Evolutionary conservation across 64 coral and sea anemone genomes (phyloP).

Genomic region (Pachyseris speciosa): DNA sequence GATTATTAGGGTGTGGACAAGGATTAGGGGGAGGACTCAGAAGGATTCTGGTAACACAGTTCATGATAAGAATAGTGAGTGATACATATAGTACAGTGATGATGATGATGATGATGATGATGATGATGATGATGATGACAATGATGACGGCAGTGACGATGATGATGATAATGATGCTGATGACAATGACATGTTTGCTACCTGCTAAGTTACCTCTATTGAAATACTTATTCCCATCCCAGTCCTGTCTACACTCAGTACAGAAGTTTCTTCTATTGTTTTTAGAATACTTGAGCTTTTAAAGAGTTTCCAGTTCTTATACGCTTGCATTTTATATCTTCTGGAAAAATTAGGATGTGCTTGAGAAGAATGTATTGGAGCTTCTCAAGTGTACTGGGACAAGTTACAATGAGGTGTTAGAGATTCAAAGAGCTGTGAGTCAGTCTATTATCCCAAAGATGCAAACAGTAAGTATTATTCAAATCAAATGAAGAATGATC

Average conservation of each 20-base stretch:
- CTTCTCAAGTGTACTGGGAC: conserved; percentile 75
- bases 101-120: neutral
- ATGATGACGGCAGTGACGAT: neutral
- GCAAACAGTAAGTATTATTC: conserved; percentile 66
- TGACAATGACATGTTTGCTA: no score
- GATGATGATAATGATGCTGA: neutral
- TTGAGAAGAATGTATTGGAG: conserved; percentile 77
- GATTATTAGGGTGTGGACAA: no score
- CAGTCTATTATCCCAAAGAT: conserved; percentile 65
- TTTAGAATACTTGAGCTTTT: no score
- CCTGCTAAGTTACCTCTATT: no score
- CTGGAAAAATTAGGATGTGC: conserved; percentile 67
- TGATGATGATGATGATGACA: neutral
- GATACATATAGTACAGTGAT: no score
- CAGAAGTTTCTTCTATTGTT: no score
- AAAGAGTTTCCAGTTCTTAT: neutral
- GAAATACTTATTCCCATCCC: no score
- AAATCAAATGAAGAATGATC: no score
- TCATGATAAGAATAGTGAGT: no score
- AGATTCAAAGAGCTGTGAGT: conserved; percentile 72
- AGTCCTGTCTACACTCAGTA: no score
- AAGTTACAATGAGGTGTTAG: conserved; percentile 70
- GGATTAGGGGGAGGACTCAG: no score
- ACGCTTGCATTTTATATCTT: neutral
- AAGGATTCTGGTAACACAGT: no score